phyloP scores from a whole-genome alignment of 2,113 vertebrate species.

The Anser cygnoides region DNA sequence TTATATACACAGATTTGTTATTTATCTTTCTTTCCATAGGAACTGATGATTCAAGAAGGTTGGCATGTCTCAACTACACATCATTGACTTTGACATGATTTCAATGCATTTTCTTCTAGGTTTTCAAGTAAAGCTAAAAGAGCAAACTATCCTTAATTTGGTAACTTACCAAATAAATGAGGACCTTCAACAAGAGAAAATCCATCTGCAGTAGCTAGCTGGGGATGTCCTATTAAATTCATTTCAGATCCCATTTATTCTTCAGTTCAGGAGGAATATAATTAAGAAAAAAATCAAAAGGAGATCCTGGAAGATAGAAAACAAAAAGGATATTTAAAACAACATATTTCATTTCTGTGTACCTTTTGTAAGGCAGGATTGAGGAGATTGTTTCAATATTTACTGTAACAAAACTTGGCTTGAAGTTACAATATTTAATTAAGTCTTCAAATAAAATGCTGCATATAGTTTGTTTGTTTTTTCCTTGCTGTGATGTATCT shows the following conservation, averaged over 20 bases:
- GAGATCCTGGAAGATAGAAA: conserved; percentile 55
- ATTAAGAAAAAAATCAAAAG: neutral
- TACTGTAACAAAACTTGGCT: neutral
- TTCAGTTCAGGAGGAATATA: conserved; percentile 12
- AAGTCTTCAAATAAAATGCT: neutral
- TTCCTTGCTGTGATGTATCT: neutral
- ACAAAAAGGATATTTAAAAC: neutral
- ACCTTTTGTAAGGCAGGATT: neutral
- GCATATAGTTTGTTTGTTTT: neutral
- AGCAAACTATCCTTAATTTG: neutral
- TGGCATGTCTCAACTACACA: neutral
- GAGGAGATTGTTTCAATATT: neutral
- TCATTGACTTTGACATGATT: neutral
- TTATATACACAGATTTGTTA: neutral
- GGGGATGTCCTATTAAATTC: conserved; percentile 87
- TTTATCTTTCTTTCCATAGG: neutral
- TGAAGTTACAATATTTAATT: neutral
- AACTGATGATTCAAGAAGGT: neutral
- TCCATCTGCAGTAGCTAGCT: conserved; percentile 84
- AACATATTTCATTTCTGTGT: neutral
- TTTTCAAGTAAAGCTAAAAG: neutral
- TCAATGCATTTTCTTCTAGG: neutral
- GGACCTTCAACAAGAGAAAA: conserved; percentile 87
- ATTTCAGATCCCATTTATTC: conserved; percentile 87
- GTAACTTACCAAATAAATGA: conserved; percentile 89